Evolutionary conservation across 2,113 vertebrate genomes (phyloP).

Genomic region (Tichodroma muraria): DNA sequence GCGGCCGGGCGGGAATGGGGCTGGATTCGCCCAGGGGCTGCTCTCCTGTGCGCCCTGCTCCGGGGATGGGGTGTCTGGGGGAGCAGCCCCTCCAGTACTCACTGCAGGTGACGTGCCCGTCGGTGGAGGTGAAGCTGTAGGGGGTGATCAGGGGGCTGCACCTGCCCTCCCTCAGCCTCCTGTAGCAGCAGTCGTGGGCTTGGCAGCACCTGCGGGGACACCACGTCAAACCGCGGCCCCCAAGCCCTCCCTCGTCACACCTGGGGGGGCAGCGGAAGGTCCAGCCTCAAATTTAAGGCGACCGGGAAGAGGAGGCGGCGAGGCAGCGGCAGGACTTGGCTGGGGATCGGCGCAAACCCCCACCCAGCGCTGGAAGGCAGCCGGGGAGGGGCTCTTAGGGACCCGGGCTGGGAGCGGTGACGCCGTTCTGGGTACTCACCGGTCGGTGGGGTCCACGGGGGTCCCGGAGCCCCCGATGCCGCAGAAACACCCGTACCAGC

Average conservation of each 20-base stretch:
- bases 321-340: not conserved
- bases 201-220: constrained; percentile 46
- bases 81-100: too few species aligned
- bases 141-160: constrained; percentile 46
- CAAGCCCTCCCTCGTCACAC: not conserved
- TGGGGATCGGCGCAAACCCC: accelerated
- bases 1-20: too few species aligned
- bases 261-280: not conserved
- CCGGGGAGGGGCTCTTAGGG: accelerated
- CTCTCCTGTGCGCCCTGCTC: not conserved
- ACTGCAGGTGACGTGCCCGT: not conserved
- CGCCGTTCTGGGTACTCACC: not conserved
- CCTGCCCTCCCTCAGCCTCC: not conserved
- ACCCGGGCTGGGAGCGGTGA: accelerated
- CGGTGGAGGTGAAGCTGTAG: not conserved
- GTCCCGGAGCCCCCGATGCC: constrained; percentile 30
- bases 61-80: not conserved
- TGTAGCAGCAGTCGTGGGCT: constrained; percentile 58
- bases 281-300: not conserved
- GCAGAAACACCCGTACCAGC: constrained; percentile 42
- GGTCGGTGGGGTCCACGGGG: not conserved
- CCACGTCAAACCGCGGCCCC: accelerated
- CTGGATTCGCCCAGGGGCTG: not conserved
- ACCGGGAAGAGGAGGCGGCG: accelerated
- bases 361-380: accelerated